Conservation (phyloP, 2,888 invertebrate species). For the Syrista parreyssii region DNA sequence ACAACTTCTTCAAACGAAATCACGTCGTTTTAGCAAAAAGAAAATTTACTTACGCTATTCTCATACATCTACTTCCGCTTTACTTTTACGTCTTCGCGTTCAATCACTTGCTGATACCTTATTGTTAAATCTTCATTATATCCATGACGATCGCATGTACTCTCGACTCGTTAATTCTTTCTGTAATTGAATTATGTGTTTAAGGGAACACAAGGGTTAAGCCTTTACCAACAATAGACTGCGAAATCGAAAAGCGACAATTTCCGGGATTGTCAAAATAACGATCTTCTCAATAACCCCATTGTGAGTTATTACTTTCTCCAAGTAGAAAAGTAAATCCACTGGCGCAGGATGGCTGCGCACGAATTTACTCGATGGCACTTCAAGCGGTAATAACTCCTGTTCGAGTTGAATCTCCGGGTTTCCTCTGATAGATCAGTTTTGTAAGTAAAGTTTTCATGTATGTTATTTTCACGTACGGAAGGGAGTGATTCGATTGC, state of each 20-base stretch:
- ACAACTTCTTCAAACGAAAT: neutral
- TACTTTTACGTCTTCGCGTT: neutral
- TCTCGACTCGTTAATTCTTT: neutral
- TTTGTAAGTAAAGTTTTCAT: neutral
- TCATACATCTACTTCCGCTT: neutral
- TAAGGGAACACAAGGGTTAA: neutral
- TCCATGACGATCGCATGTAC: neutral
- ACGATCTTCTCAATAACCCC: neutral
- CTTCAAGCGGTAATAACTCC: conserved; percentile 40
- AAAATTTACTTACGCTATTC: neutral
- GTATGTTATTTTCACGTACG: neutral
- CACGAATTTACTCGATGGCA: conserved; percentile 25
- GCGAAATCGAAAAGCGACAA: neutral
- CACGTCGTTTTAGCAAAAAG: neutral
- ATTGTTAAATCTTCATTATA: neutral
- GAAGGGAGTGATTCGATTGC: too few species aligned
- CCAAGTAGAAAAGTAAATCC: neutral
- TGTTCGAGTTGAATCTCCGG: conserved; percentile 12
- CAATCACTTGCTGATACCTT: neutral
- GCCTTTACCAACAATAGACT: neutral
- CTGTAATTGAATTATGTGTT: neutral
- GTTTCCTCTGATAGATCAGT: neutral
- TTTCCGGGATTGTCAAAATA: neutral
- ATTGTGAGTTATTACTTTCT: neutral
- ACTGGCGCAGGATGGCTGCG: neutral